phyloP scores from a whole-genome alignment of 2,113 vertebrate species.

The Cololabis saira region DNA sequence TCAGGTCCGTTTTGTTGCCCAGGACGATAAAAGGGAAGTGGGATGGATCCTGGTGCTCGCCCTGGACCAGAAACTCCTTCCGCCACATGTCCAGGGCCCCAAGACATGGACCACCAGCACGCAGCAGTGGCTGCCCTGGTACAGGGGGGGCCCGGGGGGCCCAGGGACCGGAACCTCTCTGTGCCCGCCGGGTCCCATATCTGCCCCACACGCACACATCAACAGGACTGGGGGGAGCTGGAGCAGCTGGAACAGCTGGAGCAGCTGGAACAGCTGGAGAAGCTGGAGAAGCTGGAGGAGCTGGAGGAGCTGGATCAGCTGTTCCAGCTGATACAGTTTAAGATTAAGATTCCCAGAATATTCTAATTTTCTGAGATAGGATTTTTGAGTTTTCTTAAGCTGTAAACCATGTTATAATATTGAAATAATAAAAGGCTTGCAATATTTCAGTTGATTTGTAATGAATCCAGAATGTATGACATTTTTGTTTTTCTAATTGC shows the following conservation, averaged over 20 bases:
- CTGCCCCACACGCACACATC: slow-evolving; percentile 31
- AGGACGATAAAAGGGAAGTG: slow-evolving; percentile 73
- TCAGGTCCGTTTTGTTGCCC: slow-evolving; percentile 74
- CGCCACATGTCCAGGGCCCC: slow-evolving; percentile 60
- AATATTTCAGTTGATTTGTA: no score
- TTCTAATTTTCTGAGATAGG: no score
- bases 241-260: no score
- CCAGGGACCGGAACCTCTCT: slow-evolving; percentile 76
- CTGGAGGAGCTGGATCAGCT: no score
- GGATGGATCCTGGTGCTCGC: slow-evolving; percentile 46
- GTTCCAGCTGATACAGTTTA: no score
- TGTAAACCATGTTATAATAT: no score
- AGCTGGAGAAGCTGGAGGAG: no score
- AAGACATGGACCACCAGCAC: slow-evolving; percentile 76
- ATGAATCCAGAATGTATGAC: no score
- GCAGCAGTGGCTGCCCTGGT: slow-evolving; percentile 69
- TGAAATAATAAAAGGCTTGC: no score
- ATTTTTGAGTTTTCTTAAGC: no score
- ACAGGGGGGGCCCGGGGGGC: slow-evolving; percentile 58
- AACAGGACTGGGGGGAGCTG: neutral
- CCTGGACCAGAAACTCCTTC: slow-evolving; percentile 73
- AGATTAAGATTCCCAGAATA: no score
- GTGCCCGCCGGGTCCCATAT: slow-evolving; percentile 76
- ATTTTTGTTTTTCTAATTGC: no score
- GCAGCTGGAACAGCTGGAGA: neutral